Percentiles rank a stretch among this genome's conserved stretches.
These are phyloP conservation scores for Eumacrocentrus americanus DNA, from an alignment of 2,888 invertebrate genomes.

Conservation along the genomic window DNA sequence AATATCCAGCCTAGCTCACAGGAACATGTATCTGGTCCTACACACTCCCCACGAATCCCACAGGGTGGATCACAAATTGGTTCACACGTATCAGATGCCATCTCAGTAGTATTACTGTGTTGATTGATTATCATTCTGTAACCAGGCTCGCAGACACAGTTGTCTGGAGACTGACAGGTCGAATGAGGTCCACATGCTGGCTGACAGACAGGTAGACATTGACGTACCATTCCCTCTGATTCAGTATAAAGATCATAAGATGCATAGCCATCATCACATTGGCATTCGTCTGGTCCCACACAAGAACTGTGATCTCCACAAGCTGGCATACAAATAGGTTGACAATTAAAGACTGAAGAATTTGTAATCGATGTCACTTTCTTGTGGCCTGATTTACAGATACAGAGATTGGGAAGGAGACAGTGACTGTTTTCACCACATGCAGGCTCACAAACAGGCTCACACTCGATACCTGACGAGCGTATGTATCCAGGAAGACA, in stretches of 20 bases:
- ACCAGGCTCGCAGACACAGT: slow-evolving; percentile 31
- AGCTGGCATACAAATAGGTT: slow-evolving; percentile 20
- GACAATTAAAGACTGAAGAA: background rate
- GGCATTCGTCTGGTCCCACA: slow-evolving; percentile 25
- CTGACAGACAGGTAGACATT: slow-evolving; percentile 27
- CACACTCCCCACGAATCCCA: slow-evolving; percentile 24
- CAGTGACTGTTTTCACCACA: slow-evolving; percentile 7
- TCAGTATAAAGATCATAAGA: background rate
- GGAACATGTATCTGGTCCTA: slow-evolving; percentile 23
- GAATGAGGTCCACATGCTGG: slow-evolving; percentile 19
- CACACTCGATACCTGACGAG: background rate
- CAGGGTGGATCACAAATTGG: slow-evolving; percentile 30
- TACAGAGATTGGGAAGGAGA: background rate
- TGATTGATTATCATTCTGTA: slow-evolving; percentile 12
- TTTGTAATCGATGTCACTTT: background rate
- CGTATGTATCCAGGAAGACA: background rate
- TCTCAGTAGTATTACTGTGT: slow-evolving; percentile 13
- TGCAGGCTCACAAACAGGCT: background rate
- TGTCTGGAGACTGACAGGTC: slow-evolving; percentile 29
- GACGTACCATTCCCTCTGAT: background rate
- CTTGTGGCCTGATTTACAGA: background rate
- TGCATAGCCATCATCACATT: slow-evolving; percentile 24
- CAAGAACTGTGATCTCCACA: slow-evolving; percentile 26
- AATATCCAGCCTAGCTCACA: slow-evolving; percentile 25
- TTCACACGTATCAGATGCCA: slow-evolving; percentile 12